Base-by-base conservation (phyloP, 2,797 vertebrate species). In the Neoniphon sammara region DNA sequence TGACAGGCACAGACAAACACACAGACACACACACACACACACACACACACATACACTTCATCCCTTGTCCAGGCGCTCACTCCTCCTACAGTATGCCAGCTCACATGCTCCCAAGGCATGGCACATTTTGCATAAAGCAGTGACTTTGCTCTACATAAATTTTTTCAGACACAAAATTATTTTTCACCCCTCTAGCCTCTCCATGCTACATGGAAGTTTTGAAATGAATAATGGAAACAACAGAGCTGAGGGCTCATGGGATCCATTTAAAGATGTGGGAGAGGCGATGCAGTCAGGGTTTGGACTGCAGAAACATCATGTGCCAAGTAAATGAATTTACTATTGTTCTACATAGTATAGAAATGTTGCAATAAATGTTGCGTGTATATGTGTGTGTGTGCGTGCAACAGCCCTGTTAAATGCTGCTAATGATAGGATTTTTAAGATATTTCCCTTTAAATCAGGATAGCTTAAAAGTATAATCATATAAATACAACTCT, bases 181-280 rank as follows among this genome's bases (percentile, higher is more conserved):
- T 91, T 93, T 91, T 91, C 93, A 88, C 86, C 93, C 89, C 89
- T 90, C 90, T 85, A 90, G 91, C 91, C 91, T 92, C 91, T 89
- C 81, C 75, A 84, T 89, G 90, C 89, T 90, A 91, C 89, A 89
- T 89, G 73, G 88, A 93, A 91, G 87, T 93, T 93, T 92, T 90
- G 87, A 91, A 92, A 93, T 94, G 91, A 94, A 95, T 94, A 94
- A 94, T 94, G 92, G 92, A 94, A 93, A 94, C 85, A 93, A 93
- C 90, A 88, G 93, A 91, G 88, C 87, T 65, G 84, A 85, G 78
- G 86, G 83, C 93, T 91, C 92, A 70, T 88, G 92, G 92, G 91
- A 92, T 90, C 88, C 89, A 89, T 91, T 90, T 91, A 91, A 92
- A 92, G 85, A 92, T 89, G 91, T 92, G 88, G 89, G 84, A 91